Evolutionary conservation across 1,140 invertebrate species (phyloP), one percentile per base, ranked within the genome.

Genomic region (Eupristina koningsbergeri): DNA sequence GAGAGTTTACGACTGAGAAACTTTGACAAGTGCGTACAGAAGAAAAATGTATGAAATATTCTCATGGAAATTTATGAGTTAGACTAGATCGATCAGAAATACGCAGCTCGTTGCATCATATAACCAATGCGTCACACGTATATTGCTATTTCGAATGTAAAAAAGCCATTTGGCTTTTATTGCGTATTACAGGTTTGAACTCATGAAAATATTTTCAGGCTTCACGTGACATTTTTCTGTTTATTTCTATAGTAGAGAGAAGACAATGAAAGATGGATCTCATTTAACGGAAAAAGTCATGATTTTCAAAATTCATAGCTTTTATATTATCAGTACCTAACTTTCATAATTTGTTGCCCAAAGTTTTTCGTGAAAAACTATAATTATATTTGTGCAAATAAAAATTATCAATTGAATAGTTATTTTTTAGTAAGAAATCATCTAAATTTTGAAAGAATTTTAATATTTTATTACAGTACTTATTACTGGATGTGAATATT

Each of bases 1-100:
- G 29, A 34, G 71, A 80, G 34, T 80, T 80, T 80, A 80, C 64
- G 63, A 71, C 58, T 45, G 31, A 13, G 63, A 36, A 50, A 29
- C 19, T 17, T 26, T 53, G 78, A 80, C 61, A 69, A 71, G 45
- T 31, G 15, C 36, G 7, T 5, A n/a, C 11, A 7, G 0, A 39
- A 29, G 78, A 80, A 71, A 80, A 80, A 80, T 71, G 29, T 80
- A 80, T 80, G 78, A 50, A 80, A 80, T 64, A 34, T 58, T 58
- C 67, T 22, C 5, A 71, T 71, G n/a, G 63, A 3, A 71, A 80
- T 80, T 80, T 80, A 80, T 47, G 34, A 80, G 64, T 71, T 22
- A 47, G 78, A 53, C 36, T 41, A 41, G 34, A 41, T 41, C 67
- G 34, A 22, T 39, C 34, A 41, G 67, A 19, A 71, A 71, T 71